Conservation (phyloP, 2,113 vertebrate species). For the Taxidea taxus region DNA sequence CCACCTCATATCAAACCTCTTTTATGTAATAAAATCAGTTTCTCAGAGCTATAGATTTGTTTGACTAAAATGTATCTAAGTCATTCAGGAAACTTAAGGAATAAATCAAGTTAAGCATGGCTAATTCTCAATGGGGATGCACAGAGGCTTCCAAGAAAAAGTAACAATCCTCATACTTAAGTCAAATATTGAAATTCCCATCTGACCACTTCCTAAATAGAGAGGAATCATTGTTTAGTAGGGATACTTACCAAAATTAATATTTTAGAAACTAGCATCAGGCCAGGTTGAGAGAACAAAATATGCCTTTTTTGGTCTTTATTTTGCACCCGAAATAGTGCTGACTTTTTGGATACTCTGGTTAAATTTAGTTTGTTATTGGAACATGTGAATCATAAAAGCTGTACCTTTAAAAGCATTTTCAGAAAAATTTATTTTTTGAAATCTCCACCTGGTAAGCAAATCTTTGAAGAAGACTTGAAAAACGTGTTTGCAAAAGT, state of each 20-base stretch:
- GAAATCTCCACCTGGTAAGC: conserved; percentile 25
- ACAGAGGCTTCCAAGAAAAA: neutral
- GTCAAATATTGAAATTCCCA: neutral
- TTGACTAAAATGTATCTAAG: neutral
- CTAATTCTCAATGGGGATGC: conserved; percentile 14
- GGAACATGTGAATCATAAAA: conserved; percentile 34
- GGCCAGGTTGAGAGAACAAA: conserved; percentile 7
- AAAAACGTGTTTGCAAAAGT: conserved; percentile 38
- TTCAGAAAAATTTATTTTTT: conserved; percentile 23
- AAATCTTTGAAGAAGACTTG: conserved; percentile 40
- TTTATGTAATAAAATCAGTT: neutral
- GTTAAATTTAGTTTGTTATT: conserved; percentile 42
- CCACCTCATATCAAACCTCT: neutral
- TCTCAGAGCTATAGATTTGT: neutral
- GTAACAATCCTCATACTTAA: neutral
- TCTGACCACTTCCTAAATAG: neutral
- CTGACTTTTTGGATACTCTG: neutral
- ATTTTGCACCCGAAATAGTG: neutral
- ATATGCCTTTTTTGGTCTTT: neutral
- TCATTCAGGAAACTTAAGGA: conserved; percentile 10
- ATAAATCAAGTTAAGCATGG: neutral
- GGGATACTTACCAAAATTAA: neutral
- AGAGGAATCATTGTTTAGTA: neutral
- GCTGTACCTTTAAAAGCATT: conserved; percentile 15
- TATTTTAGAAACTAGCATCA: conserved; percentile 15